These are phyloP conservation scores for Chelonus insularis DNA, from an alignment of 1,140 invertebrate species.

Conservation along the genomic window DNA sequence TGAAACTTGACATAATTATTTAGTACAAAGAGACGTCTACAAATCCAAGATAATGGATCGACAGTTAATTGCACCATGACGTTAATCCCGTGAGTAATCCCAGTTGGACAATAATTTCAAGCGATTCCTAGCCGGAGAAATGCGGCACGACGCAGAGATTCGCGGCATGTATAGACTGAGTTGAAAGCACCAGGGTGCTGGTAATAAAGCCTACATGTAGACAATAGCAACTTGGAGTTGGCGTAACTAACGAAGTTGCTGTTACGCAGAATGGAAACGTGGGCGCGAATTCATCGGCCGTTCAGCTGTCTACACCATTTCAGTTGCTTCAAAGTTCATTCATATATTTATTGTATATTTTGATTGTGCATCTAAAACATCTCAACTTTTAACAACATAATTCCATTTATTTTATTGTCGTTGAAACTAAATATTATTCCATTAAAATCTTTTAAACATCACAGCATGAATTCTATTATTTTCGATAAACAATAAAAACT, in stretches of 20 bases:
- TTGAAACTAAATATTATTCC: too few species aligned
- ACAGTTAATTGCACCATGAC: conserved; percentile 27
- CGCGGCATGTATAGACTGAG: conserved; percentile 1
- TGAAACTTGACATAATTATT: background rate
- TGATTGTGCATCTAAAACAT: background rate
- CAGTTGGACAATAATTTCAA: conserved; percentile 28
- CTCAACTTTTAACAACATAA: too few species aligned
- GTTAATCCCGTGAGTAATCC: conserved; percentile 30
- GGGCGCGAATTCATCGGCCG: conserved; percentile 22
- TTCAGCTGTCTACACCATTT: conserved; percentile 17
- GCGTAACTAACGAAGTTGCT: conserved; percentile 36
- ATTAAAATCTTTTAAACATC: too few species aligned
- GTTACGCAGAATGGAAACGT: conserved; percentile 27
- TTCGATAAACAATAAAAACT: too few species aligned
- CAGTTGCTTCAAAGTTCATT: conserved; percentile 7
- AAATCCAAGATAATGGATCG: conserved; percentile 27
- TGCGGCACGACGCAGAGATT: background rate
- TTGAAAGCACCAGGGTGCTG: background rate
- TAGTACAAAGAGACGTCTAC: conserved; percentile 4
- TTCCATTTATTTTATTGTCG: too few species aligned
- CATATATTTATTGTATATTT: conserved; percentile 7
- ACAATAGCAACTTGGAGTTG: conserved; percentile 34
- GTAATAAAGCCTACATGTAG: conserved; percentile 28
- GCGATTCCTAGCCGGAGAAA: conserved; percentile 11
- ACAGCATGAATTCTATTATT: too few species aligned